Evolutionary conservation across 2,888 invertebrate genomes (phyloP).

Genomic region (Drosophila macrothrix): DNA sequence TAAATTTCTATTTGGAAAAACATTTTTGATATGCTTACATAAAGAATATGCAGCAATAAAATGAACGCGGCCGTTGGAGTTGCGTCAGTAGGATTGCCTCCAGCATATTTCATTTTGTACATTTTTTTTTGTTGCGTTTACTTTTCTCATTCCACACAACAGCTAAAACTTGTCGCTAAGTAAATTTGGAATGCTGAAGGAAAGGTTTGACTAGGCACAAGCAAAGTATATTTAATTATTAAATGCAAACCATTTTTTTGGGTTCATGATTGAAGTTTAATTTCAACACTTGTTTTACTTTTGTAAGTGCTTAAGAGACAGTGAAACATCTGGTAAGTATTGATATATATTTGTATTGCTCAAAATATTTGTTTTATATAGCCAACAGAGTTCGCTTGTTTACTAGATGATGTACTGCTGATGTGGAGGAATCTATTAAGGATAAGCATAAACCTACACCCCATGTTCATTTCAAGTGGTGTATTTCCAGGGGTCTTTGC

Average conservation of each 20-base stretch:
- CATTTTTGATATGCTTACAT: conserved; percentile 71
- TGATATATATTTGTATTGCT: background rate
- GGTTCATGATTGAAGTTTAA: background rate
- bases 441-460: background rate
- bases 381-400: background rate
- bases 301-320: background rate
- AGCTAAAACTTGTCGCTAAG: conserved; percentile 1
- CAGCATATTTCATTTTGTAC: background rate
- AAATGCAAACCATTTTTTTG: background rate
- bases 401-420: background rate
- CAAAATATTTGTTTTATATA: background rate
- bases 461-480: background rate
- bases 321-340: background rate
- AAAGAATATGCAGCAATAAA: conserved; percentile 72
- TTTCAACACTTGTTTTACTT: background rate
- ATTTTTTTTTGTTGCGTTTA: background rate
- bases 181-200: background rate
- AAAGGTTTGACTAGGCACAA: background rate
- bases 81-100: conserved; percentile 23
- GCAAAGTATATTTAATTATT: background rate
- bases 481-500: background rate
- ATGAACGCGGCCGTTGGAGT: conserved; percentile 20
- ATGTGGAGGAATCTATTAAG: background rate
- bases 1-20: conserved; percentile 77
- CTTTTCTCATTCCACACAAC: background rate